Base-by-base conservation (phyloP, 2,113 vertebrate species). In the Antennarius striatus region DNA sequence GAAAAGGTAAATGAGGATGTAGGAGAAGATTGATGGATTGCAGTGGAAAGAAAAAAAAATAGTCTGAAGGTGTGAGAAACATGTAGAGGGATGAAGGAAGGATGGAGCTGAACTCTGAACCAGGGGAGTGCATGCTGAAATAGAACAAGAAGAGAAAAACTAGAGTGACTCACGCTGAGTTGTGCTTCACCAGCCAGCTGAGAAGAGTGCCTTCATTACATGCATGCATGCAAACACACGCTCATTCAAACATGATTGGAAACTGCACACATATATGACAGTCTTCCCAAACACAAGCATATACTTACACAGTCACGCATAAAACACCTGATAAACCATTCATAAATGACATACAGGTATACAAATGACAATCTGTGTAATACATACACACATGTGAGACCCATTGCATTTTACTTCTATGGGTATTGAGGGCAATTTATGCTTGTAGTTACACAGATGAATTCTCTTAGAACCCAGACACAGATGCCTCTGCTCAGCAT, bases 61-160 rank as follows among this genome's bases (percentile, higher is more conserved):
- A 32, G 30, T 29, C 54, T 50, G 64, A 49, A 53, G 39, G 49
- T 47, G 57, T 56, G 53, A 56, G 58, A 48, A 17, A 52, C 3
- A 50, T n/a, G 7, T 14, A 45, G 42, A 13, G 12, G 42, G 42
- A 45, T 45, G 10, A 16, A 12, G 42, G 54, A 66, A 43, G 50
- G 63, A 57, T 64, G 56, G 59, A 82, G 68, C 17, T 77, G 80
- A 88, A 84, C 83, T 90, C 58, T 88, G 87, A 89, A 78, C 83
- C 69, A 28, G 17, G 36, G 42, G 29, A 61, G 64, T 46, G 42
- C 12, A 6, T 77, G 77, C 54, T 78, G 66, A 82, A 85, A 87
- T 81, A 56, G 56, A 85, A 79, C 57, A 58, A 82, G 73, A 67
- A 40, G 58, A 68, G 67, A 78, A 63, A 82, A 79, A 77, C 9